These are phyloP conservation scores for Myotis daubentonii DNA, from an alignment of 2,797 vertebrate genomes.

Conservation along the genomic window DNA sequence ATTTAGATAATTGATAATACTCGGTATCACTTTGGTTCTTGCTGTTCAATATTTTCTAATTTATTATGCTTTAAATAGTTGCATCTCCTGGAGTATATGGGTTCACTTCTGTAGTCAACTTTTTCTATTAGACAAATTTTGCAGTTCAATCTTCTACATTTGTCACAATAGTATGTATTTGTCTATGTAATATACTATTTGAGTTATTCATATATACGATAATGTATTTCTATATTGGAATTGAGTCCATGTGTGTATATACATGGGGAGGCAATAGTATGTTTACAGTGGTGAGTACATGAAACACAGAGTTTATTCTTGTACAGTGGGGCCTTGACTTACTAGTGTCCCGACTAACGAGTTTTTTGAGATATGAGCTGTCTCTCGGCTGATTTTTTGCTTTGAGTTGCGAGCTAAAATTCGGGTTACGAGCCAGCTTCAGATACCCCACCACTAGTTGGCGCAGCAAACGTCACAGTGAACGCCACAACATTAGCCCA, in stretches of 20 bases:
- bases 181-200: neutral
- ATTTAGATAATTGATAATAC: neutral
- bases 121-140: conserved; percentile 20
- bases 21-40: neutral
- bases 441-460: too few species aligned
- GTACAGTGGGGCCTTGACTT: too few species aligned
- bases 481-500: too few species aligned
- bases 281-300: neutral
- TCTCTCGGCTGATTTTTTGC: too few species aligned
- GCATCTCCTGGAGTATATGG: neutral
- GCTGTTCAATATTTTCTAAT: neutral
- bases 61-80: neutral
- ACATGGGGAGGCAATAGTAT: neutral
- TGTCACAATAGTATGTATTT: neutral
- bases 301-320: neutral
- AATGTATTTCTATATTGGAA: conserved; percentile 39
- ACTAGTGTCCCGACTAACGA: too few species aligned
- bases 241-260: neutral
- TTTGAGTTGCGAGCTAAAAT: too few species aligned
- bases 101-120: neutral
- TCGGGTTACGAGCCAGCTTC: too few species aligned
- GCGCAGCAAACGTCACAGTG: too few species aligned
- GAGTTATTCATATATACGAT: neutral
- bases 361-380: too few species aligned
- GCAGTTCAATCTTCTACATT: neutral